Evolutionary conservation across 1,140 invertebrate genomes (phyloP).

Genomic region (Samia ricini): DNA sequence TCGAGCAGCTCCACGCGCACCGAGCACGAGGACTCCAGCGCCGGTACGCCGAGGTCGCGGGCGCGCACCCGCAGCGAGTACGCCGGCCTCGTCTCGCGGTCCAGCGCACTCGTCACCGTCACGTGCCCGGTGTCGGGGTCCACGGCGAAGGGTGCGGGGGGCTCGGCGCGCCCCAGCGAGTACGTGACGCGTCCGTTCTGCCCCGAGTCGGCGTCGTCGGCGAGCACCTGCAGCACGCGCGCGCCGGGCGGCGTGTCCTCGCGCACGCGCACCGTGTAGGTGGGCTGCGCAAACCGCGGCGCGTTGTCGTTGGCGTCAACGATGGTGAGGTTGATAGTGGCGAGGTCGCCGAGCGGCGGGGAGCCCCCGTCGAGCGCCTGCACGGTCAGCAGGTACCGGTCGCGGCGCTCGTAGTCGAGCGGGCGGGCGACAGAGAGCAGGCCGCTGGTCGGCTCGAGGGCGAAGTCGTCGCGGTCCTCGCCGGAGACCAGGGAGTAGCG

Average conservation of each 20-base stretch:
- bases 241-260: slow-evolving; percentile 88
- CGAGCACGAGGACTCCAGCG: slow-evolving; percentile 84
- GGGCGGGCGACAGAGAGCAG: slow-evolving; percentile 87
- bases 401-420: slow-evolving; percentile 91
- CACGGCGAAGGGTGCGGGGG: slow-evolving; percentile 87
- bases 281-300: slow-evolving; percentile 88
- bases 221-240: slow-evolving; percentile 84
- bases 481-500: slow-evolving; percentile 93
- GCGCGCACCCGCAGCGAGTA: slow-evolving; percentile 90
- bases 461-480: slow-evolving; percentile 92
- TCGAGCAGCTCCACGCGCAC: slow-evolving; percentile 91
- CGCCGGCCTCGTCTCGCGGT: slow-evolving; percentile 88
- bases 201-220: slow-evolving; percentile 90
- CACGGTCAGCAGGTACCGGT: slow-evolving; percentile 93
- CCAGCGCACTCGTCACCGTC: slow-evolving; percentile 84
- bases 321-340: slow-evolving; percentile 92
- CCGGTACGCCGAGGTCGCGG: slow-evolving; percentile 87
- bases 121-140: slow-evolving; percentile 89
- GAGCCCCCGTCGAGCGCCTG: slow-evolving; percentile 92
- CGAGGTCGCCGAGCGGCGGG: slow-evolving; percentile 91
- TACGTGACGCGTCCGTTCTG: slow-evolving; percentile 88
- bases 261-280: slow-evolving; percentile 87
- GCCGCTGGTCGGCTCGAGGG: slow-evolving; percentile 85
- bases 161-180: slow-evolving; percentile 88
- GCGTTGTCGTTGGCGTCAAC: slow-evolving; percentile 94